Base-by-base conservation (phyloP, 2,113 vertebrate species). In the Dicrurus megarhynchus region DNA sequence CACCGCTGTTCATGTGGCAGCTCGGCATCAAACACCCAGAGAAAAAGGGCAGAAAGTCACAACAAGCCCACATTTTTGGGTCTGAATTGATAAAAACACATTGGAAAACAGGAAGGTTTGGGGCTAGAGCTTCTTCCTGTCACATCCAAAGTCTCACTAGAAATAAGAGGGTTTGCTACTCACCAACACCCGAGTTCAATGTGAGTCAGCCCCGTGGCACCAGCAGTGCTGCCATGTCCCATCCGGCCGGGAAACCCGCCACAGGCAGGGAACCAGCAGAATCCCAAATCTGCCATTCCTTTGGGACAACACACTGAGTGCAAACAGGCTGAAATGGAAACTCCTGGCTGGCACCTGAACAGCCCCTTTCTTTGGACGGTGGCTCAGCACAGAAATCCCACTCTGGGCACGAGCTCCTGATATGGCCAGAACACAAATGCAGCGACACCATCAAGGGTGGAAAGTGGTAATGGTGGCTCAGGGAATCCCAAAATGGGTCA, bases 241-340 rank as follows among this genome's bases (percentile, higher is more conserved):
- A 46, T 4, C 26, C 0, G 0, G 13, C 12, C 1, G 0, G 79
- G 76, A 83, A 82, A 75, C 12, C 59, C 9, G 0, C 13, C 4
- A 2, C 10, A 42, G 50, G 46, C 41, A 46, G 75, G 56, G 75
- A 63, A 59, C 30, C 60, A 68, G 56, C 39, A 28, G 52, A 59
- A 75, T 10, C 70, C 49, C 44, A 37, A 3, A 60, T 12, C 49
- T 24, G 41, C 42, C 20, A 1, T 13, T 78, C 32, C 81, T 47
- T 27, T 33, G 56, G 74, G 65, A 68, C 39, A 49, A 5, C 37
- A 15, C 0, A 1, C 23, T 2, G 46, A 69, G 42, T 3, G 4
- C 64, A 84, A 47, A 28, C 6, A 27, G 63, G 65, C 35, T 71
- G 90, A 2, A 59, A 76, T 33, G 67, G 82, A 70, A 95, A 59